Percentiles rank a stretch among this genome's conserved stretches.
phyloP scores from a whole-genome alignment of 2,113 vertebrate species.

The Meriones unguiculatus region DNA sequence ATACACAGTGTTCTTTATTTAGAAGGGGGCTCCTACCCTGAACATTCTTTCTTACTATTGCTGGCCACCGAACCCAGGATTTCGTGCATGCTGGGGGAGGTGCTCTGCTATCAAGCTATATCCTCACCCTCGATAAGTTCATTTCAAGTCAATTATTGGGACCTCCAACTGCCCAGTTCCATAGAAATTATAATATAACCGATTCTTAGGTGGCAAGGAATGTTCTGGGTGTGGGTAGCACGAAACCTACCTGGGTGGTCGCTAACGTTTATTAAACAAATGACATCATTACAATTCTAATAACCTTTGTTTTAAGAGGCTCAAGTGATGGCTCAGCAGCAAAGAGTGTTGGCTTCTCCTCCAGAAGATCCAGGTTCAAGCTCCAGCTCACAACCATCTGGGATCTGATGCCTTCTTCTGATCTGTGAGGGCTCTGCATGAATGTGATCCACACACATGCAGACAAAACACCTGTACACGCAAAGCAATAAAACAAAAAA shows the following conservation, averaged over 20 bases:
- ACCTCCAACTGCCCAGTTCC: not conserved
- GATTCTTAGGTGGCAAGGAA: not conserved
- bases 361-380: not conserved
- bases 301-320: slow-evolving; percentile 14
- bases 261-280: slow-evolving; percentile 3
- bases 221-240: not conserved
- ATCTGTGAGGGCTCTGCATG: not conserved
- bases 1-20: not conserved
- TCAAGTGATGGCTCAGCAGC: not conserved
- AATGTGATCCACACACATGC: not conserved
- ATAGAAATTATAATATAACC: not conserved
- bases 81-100: not conserved
- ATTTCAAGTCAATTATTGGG: slow-evolving; percentile 31
- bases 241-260: not conserved
- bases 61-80: not conserved
- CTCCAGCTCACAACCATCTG: not conserved
- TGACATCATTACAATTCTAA: not conserved
- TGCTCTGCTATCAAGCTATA: not conserved
- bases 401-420: not conserved
- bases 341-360: not conserved
- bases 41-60: not conserved
- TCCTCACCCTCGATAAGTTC: not conserved
- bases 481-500: not conserved
- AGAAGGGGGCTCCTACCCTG: not conserved
- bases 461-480: not conserved